A percentile compares a stretch with the other conserved stretches of the same genome.
These are phyloP conservation scores for Leucophenga maculata DNA, from an alignment of 2,888 invertebrate species.

Conservation along the genomic window DNA sequence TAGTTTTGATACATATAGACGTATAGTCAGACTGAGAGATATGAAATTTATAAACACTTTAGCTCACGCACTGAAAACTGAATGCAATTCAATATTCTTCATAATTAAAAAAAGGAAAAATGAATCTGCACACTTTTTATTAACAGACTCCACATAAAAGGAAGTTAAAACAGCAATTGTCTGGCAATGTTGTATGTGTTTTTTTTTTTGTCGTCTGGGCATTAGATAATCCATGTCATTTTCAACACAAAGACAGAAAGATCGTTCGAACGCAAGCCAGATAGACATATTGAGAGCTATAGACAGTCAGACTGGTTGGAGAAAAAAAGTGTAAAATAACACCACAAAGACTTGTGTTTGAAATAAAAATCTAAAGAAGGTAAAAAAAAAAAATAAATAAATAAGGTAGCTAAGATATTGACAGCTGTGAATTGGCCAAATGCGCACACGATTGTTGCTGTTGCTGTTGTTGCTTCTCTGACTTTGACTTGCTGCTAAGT, in stretches of 20 bases:
- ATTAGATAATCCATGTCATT: conserved; percentile 29
- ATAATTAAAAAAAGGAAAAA: not conserved
- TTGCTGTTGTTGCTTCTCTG: conserved; percentile 25
- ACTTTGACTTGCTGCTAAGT: conserved; percentile 35
- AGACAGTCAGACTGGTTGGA: not conserved
- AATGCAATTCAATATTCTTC: not conserved
- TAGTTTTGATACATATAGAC: too few species aligned
- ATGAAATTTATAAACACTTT: too few species aligned
- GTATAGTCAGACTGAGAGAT: too few species aligned
- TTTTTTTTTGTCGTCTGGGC: conserved; percentile 20
- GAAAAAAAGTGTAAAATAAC: conserved; percentile 10
- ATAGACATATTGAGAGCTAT: not conserved
- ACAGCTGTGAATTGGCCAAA: conserved; percentile 64
- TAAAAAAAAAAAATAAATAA: not conserved
- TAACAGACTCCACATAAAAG: conserved; percentile 7
- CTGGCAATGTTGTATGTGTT: not conserved
- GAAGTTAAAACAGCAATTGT: conserved; percentile 24
- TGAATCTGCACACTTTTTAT: not conserved
- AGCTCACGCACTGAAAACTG: too few species aligned
- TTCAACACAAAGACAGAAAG: conserved; percentile 10
- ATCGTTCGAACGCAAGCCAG: not conserved
- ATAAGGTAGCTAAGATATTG: conserved; percentile 46
- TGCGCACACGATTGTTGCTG: conserved; percentile 43
- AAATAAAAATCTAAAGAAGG: not conserved
- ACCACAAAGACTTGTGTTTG: not conserved